Evolutionary conservation across 2,888 invertebrate genomes (phyloP).

Genomic region (Aelia acuminata): DNA sequence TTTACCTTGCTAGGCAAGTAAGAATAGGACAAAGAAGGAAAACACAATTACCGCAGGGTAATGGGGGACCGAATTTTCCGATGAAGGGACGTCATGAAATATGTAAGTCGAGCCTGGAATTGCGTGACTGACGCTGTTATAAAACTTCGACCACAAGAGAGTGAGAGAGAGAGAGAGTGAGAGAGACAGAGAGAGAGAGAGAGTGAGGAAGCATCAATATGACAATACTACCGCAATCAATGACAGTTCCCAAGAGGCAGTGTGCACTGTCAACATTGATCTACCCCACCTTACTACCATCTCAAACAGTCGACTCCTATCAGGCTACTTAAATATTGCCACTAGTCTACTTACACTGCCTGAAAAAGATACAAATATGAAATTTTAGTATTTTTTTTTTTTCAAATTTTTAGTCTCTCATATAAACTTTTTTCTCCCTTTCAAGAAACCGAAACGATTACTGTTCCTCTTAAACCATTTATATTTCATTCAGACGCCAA

Average conservation of each 20-base stretch:
- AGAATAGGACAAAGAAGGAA: not conserved
- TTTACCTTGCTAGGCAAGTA: not conserved
- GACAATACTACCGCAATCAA: not conserved
- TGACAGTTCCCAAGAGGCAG: not conserved
- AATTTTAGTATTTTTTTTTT: too few species aligned
- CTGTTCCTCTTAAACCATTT: too few species aligned
- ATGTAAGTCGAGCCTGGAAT: not conserved
- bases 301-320: not conserved
- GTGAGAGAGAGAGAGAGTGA: too few species aligned
- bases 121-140: not conserved
- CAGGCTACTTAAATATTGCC: not conserved
- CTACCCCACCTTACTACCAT: not conserved
- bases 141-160: not conserved
- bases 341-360: not conserved
- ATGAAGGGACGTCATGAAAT: conserved; percentile 30
- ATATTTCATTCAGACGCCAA: too few species aligned
- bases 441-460: too few species aligned
- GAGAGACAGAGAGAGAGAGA: too few species aligned
- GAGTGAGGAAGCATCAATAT: not conserved
- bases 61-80: conserved; percentile 13
- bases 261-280: not conserved
- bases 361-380: not conserved
- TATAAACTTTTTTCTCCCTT: too few species aligned
- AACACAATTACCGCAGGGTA: not conserved
- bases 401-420: too few species aligned